These are phyloP conservation scores for Ceramica pisi DNA, from an alignment of 2,888 invertebrate genomes.

Conservation along the genomic window DNA sequence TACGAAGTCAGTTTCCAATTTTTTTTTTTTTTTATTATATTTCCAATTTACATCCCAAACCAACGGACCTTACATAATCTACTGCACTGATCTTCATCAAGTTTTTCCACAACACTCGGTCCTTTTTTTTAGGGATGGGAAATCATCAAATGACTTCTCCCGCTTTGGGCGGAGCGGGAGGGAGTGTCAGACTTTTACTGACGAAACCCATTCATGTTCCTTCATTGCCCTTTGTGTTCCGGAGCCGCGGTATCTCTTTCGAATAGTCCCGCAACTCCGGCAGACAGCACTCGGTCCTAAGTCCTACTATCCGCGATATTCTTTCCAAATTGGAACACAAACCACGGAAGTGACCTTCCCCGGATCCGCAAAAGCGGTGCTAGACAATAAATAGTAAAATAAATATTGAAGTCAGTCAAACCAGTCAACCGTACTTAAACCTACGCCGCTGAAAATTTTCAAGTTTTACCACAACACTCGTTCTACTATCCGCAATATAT, in stretches of 20 bases:
- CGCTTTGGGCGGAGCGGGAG: too few species aligned
- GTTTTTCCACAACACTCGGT: not conserved
- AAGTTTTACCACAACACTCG: not conserved
- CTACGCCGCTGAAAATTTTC: not conserved
- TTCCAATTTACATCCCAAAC: not conserved
- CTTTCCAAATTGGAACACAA: not conserved
- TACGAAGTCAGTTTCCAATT: not conserved
- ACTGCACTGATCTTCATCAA: not conserved
- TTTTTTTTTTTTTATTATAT: not conserved
- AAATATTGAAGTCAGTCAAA: conserved; percentile 35
- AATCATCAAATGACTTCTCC: too few species aligned
- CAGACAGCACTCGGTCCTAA: too few species aligned
- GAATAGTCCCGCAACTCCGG: too few species aligned
- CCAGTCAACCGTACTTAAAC: not conserved
- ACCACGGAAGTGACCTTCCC: conserved; percentile 24
- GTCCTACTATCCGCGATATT: not conserved
- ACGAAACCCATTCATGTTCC: too few species aligned
- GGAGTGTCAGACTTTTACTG: too few species aligned
- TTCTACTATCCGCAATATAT: not conserved
- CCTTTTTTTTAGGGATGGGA: too few species aligned
- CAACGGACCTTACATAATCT: not conserved
- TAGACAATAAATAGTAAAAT: conserved; percentile 36
- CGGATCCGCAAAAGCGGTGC: conserved; percentile 10
- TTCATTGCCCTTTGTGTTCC: too few species aligned
- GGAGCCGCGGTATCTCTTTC: too few species aligned